These are phyloP conservation scores for Diogma glabrata DNA, from an alignment of 2,888 invertebrate species.

Conservation along the genomic window DNA sequence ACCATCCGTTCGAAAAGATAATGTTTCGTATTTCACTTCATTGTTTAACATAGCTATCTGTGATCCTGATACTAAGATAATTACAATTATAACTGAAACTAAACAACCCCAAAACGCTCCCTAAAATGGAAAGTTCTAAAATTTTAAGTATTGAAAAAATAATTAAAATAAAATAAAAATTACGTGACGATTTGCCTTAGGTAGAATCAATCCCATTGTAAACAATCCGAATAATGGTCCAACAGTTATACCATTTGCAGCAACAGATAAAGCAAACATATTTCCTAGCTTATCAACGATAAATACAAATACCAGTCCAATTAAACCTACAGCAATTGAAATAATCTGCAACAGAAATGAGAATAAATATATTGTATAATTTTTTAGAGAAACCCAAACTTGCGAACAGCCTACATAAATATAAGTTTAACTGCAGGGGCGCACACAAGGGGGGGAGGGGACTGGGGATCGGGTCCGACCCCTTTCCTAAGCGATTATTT, in stretches of 20 bases:
- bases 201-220: constrained; percentile 53
- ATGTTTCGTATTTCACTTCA: constrained; percentile 25
- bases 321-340: constrained; percentile 39
- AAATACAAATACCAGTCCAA: constrained; percentile 44
- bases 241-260: constrained; percentile 50
- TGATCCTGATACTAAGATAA: constrained; percentile 41
- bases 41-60: constrained; percentile 32
- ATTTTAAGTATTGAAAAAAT: too few relatives aligned
- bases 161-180: too few relatives aligned
- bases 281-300: constrained; percentile 51
- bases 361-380: too few relatives aligned
- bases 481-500: too few relatives aligned
- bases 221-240: constrained; percentile 58
- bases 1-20: constrained; percentile 18
- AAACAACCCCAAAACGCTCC: constrained; percentile 45
- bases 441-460: too few relatives aligned
- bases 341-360: too few relatives aligned
- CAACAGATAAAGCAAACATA: constrained; percentile 51
- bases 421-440: too few relatives aligned
- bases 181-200: constrained; percentile 46
- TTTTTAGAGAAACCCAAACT: too few relatives aligned
- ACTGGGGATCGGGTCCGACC: too few relatives aligned
- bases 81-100: constrained; percentile 39
- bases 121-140: too few relatives aligned
- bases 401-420: too few relatives aligned